Evolutionary conservation across 2,888 invertebrate genomes (phyloP), one percentile per base, ranked within the genome.

Genomic region (Mactromeris polynyma): DNA sequence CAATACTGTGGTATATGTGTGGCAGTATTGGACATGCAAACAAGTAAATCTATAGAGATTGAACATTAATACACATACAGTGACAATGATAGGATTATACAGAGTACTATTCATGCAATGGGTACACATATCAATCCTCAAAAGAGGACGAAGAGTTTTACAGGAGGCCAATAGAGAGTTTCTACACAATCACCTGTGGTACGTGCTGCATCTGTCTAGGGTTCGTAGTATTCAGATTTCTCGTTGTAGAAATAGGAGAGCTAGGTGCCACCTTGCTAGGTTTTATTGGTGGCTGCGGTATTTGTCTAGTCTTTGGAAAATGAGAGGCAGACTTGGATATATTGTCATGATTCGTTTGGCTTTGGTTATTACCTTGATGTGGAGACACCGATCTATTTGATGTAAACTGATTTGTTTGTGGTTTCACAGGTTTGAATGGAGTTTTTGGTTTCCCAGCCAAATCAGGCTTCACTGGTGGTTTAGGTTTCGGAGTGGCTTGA

Each of bases 361-460:
- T 64, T 9, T 64, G n/a, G 26, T 64, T n/a, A 26, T 64, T n/a
- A 26, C 2, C 33, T 17, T 73, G 73, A 26, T 73, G 73, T 73
- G 73, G 36, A 17, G 73, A 36, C 36, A 26, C 26, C 17, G 73
- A 73, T 11, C 58, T 64, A 26, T 26, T 64, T n/a, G 58, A 17
- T 33, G 11, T 26, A 33, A 17, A 17, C 36, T 73, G 73, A 17
- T n/a, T 9, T 2, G 79, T 19, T 26, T 40, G 40, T 40, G 79
- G 81, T 36, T 51, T 83, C 21, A 31, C 31, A 11, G 86, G 46
- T 11, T 79, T 83, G n/a, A 78, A n/a, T 19, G 73, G 4, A n/a
- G 58, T n/a, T 2, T 31, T 31, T 33, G 46, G 33, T 46, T 14
- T 77, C n/a, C 40, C 26, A n/a, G 38, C 42, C 17, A 40, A 6